Conservation (phyloP, 2,113 vertebrate species). For the Colinus virginianus region DNA sequence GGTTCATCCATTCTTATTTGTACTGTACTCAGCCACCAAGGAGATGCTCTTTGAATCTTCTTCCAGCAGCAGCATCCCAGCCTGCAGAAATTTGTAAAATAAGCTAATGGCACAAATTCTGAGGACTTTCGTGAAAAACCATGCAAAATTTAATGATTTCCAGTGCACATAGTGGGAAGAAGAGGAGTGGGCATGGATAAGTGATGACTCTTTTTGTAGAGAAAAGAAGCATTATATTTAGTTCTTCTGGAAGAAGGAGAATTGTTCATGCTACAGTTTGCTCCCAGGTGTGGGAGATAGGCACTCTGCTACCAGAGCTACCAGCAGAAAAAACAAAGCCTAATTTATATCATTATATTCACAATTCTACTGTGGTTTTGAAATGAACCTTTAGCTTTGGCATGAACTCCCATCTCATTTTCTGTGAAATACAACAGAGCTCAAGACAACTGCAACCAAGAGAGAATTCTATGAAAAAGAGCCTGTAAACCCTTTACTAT, state of each 20-base stretch:
- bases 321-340: neutral
- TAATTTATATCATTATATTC: neutral
- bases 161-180: accelerated
- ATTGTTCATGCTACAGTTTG: neutral
- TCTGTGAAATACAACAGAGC: slow-evolving; percentile 64
- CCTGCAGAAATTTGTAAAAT: neutral
- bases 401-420: slow-evolving; percentile 38
- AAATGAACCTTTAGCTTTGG: slow-evolving; percentile 49
- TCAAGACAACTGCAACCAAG: slow-evolving; percentile 35
- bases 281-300: neutral
- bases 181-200: neutral
- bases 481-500: slow-evolving; percentile 56
- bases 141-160: neutral
- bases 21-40: neutral
- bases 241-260: neutral
- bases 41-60: neutral
- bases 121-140: neutral
- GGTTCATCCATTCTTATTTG: neutral
- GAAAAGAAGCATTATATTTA: neutral
- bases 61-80: neutral
- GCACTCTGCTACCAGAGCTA: neutral
- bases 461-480: slow-evolving; percentile 16
- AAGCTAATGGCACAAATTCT: neutral
- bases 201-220: neutral
- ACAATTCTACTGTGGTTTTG: slow-evolving; percentile 21